Conservation (phyloP, 30 jellyfish, hydroid and myxozoan genomes). For the Phacellophora camtschatica region DNA sequence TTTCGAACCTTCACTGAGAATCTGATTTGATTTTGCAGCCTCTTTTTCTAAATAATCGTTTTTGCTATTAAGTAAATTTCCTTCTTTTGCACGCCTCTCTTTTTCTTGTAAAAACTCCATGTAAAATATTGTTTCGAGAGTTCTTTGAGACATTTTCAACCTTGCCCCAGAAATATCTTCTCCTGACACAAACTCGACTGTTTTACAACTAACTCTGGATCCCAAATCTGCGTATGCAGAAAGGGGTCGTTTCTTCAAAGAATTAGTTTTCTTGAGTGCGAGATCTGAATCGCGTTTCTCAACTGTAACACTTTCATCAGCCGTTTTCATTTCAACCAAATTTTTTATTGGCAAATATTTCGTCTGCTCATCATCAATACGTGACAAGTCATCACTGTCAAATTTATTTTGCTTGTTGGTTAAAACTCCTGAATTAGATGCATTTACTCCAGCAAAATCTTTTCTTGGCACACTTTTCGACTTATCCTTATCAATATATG, state of each 20-base stretch:
- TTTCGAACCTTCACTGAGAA: not conserved
- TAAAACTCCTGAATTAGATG: not conserved
- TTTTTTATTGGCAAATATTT: not conserved
- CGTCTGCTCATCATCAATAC: not conserved
- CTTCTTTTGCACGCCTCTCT: not conserved
- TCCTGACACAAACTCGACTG: constrained; percentile 36
- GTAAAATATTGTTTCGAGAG: constrained; percentile 19
- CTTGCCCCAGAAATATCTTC: constrained; percentile 23
- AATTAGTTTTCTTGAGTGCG: not conserved
- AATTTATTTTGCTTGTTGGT: not conserved
- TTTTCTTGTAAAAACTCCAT: constrained; percentile 37
- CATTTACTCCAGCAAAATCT: not conserved
- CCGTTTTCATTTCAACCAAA: no score
- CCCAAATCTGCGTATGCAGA: constrained; percentile 30
- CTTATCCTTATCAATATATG: not conserved
- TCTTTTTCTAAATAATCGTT: not conserved
- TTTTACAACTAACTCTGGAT: constrained; percentile 3
- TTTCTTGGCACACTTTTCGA: no score
- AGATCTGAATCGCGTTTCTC: not conserved
- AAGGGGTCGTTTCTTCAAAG: constrained; percentile 5
- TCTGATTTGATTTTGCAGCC: not conserved
- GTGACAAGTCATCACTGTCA: no score
- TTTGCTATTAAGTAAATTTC: not conserved
- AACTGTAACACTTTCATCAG: no score
- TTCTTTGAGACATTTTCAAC: constrained; percentile 5